phyloP scores from a whole-genome alignment of 2,888 invertebrate genomes.

The Imbricaverruca yamaguchii region DNA sequence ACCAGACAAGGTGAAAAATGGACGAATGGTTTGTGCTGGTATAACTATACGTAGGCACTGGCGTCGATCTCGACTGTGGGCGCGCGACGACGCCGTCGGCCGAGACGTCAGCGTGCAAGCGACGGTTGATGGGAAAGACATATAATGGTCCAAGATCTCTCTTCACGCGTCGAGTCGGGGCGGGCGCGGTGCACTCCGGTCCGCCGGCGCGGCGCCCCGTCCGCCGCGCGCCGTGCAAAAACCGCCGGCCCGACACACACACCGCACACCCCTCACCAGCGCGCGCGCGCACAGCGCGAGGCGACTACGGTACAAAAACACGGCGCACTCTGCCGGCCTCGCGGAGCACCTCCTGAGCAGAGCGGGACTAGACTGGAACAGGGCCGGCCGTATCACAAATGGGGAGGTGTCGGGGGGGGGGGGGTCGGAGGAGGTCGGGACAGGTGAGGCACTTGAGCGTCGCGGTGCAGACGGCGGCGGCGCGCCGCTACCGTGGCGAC shows the following conservation, averaged over 20 bases:
- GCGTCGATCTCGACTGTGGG: not conserved
- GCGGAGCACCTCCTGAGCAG: not conserved
- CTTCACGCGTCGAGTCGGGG: too few relatives aligned
- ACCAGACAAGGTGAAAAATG: constrained; percentile 14
- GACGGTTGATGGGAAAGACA: constrained; percentile 18
- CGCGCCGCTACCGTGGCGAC: not conserved
- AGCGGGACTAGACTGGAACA: constrained; percentile 1
- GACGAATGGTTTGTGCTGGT: constrained; percentile 21
- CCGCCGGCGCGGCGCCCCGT: not conserved
- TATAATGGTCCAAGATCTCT: constrained; percentile 19
- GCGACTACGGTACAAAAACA: not conserved
- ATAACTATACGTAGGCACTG: not conserved
- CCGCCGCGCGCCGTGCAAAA: not conserved
- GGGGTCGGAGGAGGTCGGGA: not conserved
- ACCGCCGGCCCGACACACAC: not conserved
- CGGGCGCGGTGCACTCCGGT: not conserved
- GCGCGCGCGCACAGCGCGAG: not conserved
- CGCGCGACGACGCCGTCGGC: not conserved
- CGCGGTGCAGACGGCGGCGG: not conserved
- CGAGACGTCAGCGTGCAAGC: not conserved
- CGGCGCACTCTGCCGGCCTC: not conserved
- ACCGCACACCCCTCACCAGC: not conserved
- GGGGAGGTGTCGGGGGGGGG: not conserved
- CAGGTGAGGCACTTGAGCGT: constrained; percentile 4
- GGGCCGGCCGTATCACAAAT: constrained; percentile 9